Percentiles rank a stretch among this genome's conserved stretches.
phyloP scores from a whole-genome alignment of 2,888 invertebrate genomes.

The Anaspis maculata region DNA sequence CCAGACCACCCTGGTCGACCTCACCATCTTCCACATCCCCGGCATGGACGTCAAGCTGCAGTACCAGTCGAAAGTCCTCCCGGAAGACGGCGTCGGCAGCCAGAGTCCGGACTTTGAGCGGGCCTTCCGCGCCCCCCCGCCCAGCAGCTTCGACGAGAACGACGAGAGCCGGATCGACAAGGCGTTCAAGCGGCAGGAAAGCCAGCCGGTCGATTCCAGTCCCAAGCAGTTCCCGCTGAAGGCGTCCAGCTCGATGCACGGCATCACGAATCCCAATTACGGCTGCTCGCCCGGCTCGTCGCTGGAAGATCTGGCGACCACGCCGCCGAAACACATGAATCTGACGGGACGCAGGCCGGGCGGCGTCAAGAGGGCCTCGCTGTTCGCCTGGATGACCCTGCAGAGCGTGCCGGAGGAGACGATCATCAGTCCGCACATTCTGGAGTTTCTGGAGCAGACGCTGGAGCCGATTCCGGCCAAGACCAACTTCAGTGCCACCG shows the following conservation, averaged over 20 bases:
- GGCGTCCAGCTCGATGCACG: constrained; percentile 32
- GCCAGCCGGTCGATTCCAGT: constrained; percentile 15
- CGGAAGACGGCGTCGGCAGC: constrained; percentile 15
- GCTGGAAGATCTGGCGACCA: constrained; percentile 26
- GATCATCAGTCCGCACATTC: constrained; percentile 91
- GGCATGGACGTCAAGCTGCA: constrained; percentile 67
- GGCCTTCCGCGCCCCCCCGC: constrained; percentile 21
- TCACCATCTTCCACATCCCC: constrained; percentile 85
- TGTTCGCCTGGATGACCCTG: constrained; percentile 92
- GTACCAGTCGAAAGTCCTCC: constrained; percentile 38
- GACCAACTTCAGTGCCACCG: constrained; percentile 28
- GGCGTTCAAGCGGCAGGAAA: constrained; percentile 36
- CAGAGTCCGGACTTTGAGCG: constrained; percentile 27
- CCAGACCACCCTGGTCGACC: constrained; percentile 52
- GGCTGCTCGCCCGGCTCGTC: constrained; percentile 33
- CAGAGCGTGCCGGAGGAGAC: constrained; percentile 98
- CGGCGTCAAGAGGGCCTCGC: constrained; percentile 71
- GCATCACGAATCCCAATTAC: constrained; percentile 42
- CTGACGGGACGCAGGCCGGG: constrained; percentile 20
- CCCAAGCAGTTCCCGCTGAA: too few species aligned
- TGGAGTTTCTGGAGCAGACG: constrained; percentile 96
- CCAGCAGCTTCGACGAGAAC: constrained; percentile 20
- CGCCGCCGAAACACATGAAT: constrained; percentile 16
- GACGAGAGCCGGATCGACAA: constrained; percentile 37
- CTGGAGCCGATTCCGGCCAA: constrained; percentile 81